A percentile compares a stretch with the other conserved stretches of the same genome.
Conservation (phyloP, 2,797 vertebrate genomes). For the Neopelma chrysocephalum region DNA sequence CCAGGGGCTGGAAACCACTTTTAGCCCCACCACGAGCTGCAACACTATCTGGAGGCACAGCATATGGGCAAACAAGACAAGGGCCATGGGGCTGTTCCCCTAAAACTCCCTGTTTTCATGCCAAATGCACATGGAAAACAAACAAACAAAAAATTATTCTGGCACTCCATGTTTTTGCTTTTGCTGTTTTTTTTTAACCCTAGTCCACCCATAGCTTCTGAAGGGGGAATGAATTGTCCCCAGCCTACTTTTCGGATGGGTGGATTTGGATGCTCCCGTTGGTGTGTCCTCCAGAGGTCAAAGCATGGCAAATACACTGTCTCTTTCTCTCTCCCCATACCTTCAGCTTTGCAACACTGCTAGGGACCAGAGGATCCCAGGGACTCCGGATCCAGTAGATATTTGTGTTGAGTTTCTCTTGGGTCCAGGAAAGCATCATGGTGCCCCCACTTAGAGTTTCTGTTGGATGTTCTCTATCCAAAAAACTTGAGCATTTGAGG, state of each 20-base stretch:
- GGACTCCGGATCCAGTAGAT: not conserved
- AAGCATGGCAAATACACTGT: accelerated
- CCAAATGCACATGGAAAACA: not conserved
- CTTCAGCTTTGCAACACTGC: not conserved
- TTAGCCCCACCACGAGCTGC: not conserved
- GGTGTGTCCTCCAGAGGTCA: not conserved
- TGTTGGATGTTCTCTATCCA: not conserved
- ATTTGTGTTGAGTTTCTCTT: not conserved
- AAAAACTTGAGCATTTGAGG: not conserved
- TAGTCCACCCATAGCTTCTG: not conserved
- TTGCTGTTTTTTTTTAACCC: not conserved
- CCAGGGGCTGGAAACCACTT: not conserved
- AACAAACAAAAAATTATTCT: not conserved
- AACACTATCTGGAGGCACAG: not conserved
- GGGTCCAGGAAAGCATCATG: accelerated
- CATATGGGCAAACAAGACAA: not conserved
- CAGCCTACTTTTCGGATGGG: not conserved
- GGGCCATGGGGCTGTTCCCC: not conserved
- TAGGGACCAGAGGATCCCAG: not conserved
- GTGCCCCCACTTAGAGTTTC: not conserved
- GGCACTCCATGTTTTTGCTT: not conserved
- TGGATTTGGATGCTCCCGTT: not conserved
- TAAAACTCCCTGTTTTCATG: not conserved
- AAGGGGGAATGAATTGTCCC: not conserved
- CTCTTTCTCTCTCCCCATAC: not conserved